Evolutionary conservation across 53 echinoderm and acorn worm genomes (phyloP).

Genomic region (Paelopatides confundens): DNA sequence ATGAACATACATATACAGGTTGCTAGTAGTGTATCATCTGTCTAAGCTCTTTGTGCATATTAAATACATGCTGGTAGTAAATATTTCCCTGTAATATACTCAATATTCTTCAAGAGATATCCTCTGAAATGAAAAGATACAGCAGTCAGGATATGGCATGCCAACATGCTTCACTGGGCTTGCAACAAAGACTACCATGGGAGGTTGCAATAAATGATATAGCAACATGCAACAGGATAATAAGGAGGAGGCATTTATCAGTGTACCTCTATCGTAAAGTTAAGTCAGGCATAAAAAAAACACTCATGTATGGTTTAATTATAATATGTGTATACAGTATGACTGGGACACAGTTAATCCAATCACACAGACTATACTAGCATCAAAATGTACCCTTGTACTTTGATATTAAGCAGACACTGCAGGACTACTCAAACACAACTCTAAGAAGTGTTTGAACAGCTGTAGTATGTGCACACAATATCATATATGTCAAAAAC

Average conservation of each 20-base stretch:
- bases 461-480: slow-evolving; percentile 20
- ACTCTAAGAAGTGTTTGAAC: not conserved
- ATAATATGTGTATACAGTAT: too few species aligned
- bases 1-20: not conserved
- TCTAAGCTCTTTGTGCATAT: too few species aligned
- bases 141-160: not conserved
- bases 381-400: not conserved
- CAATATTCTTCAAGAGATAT: too few species aligned
- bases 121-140: slow-evolving; percentile 17
- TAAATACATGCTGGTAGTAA: not conserved
- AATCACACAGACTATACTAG: too few species aligned
- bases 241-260: not conserved
- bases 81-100: too few species aligned
- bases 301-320: too few species aligned
- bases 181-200: not conserved
- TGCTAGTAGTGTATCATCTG: too few species aligned
- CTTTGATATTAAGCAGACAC: not conserved
- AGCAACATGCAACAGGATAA: not conserved
- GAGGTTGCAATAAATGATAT: not conserved
- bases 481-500: not conserved
- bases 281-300: too few species aligned
- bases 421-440: not conserved
- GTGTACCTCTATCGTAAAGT: too few species aligned
- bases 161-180: slow-evolving; percentile 18
- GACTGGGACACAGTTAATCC: too few species aligned